Percentiles rank a stretch among this genome's conserved stretches.
These are phyloP conservation scores for Menidia menidia DNA, from an alignment of 2,797 vertebrate species.

Conservation along the genomic window DNA sequence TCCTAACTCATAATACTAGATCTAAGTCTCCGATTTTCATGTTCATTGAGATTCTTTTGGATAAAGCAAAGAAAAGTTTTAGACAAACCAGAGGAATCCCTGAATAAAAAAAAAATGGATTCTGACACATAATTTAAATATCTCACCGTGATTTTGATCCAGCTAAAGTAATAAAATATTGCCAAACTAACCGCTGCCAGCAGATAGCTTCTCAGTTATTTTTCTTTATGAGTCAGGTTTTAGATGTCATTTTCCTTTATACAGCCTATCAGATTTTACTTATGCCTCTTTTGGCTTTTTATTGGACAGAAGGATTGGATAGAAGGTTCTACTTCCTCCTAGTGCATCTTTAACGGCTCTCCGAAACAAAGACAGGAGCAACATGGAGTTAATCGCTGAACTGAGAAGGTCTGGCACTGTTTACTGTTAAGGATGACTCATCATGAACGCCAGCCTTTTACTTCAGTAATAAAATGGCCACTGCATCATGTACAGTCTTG, in stretches of 20 bases:
- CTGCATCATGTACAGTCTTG: conserved; percentile 20
- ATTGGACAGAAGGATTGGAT: background rate
- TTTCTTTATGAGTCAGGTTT: background rate
- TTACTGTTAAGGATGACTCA: conserved; percentile 64
- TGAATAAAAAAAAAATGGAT: background rate
- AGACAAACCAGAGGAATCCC: background rate
- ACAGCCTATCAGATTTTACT: conserved; percentile 16
- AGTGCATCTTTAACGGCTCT: conserved; percentile 20
- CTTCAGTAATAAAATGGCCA: conserved; percentile 53
- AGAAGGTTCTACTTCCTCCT: conserved; percentile 5
- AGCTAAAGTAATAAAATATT: too few species aligned
- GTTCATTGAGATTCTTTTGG: background rate
- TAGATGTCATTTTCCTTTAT: conserved; percentile 9
- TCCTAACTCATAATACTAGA: background rate
- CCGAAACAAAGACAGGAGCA: conserved; percentile 1
- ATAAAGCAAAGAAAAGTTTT: background rate
- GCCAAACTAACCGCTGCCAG: background rate
- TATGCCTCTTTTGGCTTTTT: conserved; percentile 3
- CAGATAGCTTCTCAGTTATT: background rate
- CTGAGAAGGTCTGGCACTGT: conserved; percentile 22
- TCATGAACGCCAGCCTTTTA: conserved; percentile 48
- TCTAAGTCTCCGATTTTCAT: background rate
- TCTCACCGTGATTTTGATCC: too few species aligned
- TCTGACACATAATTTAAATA: too few species aligned
- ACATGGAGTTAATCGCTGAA: background rate